Evolutionary conservation across 1,140 invertebrate genomes (phyloP), one percentile per base, ranked within the genome.

Genomic region (Pseudomyrmex sp.): DNA sequence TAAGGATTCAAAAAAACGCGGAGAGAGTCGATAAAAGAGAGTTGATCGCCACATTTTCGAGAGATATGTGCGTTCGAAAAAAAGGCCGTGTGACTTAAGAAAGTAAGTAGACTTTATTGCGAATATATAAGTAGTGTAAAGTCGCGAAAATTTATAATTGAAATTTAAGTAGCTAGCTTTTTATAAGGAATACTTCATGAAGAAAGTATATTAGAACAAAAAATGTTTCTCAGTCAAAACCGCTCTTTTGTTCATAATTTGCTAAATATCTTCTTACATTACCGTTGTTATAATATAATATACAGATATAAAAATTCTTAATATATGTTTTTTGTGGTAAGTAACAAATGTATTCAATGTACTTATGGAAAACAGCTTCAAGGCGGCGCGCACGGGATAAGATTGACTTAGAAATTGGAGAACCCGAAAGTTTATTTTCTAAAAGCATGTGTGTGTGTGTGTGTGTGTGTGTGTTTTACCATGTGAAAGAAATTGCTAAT

Each of bases 41-140:
- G 18, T 50, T 9, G 48, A 50, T 62, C 7, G 18, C 26, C 26
- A 35, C 23, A 23, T 63, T 62, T 63, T 35, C 35, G 35, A 35
- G 18, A 10, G 8, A 48, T 61, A 7, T 20, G 58, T 59, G 12
- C 26, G 7, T 68, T 18, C 18, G 44, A 66, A 8, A 20, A 13
- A 73, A 73, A 8, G 70, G 12, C 50, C 52, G 23, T n/a, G 56
- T 26, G 12, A 58, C 26, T 59, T 20, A 5, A 73, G 52, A 46
- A 10, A 48, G 8, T 48, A 61, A 26, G 62, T 75, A 63, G 2
- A 75, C 7, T 23, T 26, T 26, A 8, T 75, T 26, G n/a, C n/a
- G 20, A 56, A 61, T 35, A 35, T 35, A 35, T 61, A 15, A 46
- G n/a, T 12, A 8, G 26, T 8, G 15, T 0, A 26, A 65, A 9